A percentile compares a stretch with the other conserved stretches of the same genome.
These are phyloP conservation scores for Pomacea canaliculata DNA, from an alignment of 2,888 invertebrate genomes.

Conservation along the genomic window DNA sequence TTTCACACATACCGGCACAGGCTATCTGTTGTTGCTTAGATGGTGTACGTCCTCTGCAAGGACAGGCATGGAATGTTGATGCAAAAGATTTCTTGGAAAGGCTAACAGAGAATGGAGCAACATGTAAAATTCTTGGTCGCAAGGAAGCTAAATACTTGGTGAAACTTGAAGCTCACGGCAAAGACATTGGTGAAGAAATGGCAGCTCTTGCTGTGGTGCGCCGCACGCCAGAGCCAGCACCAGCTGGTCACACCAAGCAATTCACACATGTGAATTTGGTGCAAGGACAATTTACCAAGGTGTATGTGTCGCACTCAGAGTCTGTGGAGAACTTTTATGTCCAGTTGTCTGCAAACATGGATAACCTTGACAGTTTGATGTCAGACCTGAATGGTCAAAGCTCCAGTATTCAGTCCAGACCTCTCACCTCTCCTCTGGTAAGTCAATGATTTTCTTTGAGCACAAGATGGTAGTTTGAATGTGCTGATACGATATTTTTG, in stretches of 20 bases:
- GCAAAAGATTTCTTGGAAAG: slow-evolving; percentile 52
- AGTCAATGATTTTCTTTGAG: slow-evolving; percentile 21
- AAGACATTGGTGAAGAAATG: slow-evolving; percentile 46
- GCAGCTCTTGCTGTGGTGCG: slow-evolving; percentile 25
- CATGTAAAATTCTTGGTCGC: slow-evolving; percentile 41
- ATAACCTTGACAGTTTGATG: slow-evolving; percentile 45
- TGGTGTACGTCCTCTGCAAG: slow-evolving; percentile 34
- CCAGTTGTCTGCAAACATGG: slow-evolving; percentile 38
- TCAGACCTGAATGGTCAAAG: slow-evolving; percentile 43
- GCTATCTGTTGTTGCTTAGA: slow-evolving; percentile 52
- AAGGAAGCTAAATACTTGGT: slow-evolving; percentile 37
- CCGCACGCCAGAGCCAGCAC: background rate
- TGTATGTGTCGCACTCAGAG: slow-evolving; percentile 8
- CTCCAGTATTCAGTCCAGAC: slow-evolving; percentile 23
- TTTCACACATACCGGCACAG: slow-evolving; percentile 45
- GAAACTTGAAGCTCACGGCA: slow-evolving; percentile 39
- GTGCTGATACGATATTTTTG: no score
- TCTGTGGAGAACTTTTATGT: slow-evolving; percentile 46
- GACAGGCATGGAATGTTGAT: slow-evolving; percentile 42
- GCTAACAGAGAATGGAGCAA: slow-evolving; percentile 47
- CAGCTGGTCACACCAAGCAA: background rate
- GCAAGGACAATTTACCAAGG: background rate
- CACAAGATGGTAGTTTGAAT: no score
- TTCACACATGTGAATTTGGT: slow-evolving; percentile 1
- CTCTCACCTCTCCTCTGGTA: slow-evolving; percentile 22